These are phyloP conservation scores for Dromiciops gliroides DNA, from an alignment of 2,113 vertebrate genomes.

Conservation along the genomic window DNA sequence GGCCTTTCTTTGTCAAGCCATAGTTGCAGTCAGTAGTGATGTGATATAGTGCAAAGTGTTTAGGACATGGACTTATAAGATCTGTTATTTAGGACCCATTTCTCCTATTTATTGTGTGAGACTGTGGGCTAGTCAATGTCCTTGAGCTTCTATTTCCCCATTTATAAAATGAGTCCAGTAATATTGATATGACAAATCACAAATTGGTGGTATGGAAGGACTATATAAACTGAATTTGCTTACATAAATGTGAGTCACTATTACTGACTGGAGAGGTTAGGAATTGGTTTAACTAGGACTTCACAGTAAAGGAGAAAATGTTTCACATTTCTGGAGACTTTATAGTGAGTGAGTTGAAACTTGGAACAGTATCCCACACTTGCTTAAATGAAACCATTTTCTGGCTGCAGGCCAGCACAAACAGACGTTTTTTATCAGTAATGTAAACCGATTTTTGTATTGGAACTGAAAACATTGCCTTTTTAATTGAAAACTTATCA, in stretches of 20 bases:
- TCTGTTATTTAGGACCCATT: not conserved
- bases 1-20: not conserved
- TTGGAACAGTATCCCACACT: constrained; percentile 17
- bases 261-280: not conserved
- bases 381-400: constrained; percentile 44
- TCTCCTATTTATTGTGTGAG: not conserved
- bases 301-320: not conserved
- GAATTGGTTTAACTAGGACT: not conserved
- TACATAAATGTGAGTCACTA: not conserved
- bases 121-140: not conserved
- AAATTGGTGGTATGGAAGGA: not conserved
- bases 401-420: constrained; percentile 65
- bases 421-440: constrained; percentile 70
- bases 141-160: not conserved
- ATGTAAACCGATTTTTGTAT: constrained; percentile 75
- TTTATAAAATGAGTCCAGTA: not conserved
- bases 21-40: not conserved
- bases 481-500: constrained; percentile 82
- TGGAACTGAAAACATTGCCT: constrained; percentile 71
- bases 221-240: not conserved
- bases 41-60: not conserved
- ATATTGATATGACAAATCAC: not conserved
- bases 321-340: not conserved
- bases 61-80: not conserved
- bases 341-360: constrained; percentile 15